Evolutionary conservation across 2,888 invertebrate genomes (phyloP).

Genomic region (Drosophila emarginata): DNA sequence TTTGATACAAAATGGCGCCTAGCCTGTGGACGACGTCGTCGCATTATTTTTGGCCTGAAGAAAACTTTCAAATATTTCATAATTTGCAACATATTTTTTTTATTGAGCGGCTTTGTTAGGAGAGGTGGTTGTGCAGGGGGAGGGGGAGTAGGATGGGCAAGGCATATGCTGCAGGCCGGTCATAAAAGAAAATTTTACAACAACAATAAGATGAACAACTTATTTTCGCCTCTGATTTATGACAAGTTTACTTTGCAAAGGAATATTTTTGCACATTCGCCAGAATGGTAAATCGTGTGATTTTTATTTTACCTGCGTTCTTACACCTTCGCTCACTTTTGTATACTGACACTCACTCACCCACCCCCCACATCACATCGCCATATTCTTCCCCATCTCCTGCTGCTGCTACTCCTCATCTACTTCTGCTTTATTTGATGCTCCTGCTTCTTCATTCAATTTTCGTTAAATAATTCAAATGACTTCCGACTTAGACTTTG

Average conservation of each 20-base stretch:
- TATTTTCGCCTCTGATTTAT: constrained; percentile 6
- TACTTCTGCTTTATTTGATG: neutral
- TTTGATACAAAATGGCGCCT: constrained; percentile 31
- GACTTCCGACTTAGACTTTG: constrained; percentile 72
- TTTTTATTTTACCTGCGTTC: neutral
- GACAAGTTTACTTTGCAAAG: constrained; percentile 4
- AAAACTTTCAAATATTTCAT: constrained; percentile 74
- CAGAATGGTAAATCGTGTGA: neutral
- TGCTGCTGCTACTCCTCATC: constrained; percentile 4
- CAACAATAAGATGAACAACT: constrained; percentile 1
- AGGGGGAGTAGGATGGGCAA: constrained; percentile 15
- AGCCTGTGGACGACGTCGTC: constrained; percentile 8
- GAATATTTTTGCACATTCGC: neutral
- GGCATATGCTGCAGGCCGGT: constrained; percentile 57
- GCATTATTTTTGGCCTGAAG: constrained; percentile 31
- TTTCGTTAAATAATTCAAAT: constrained; percentile 70
- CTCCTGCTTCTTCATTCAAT: constrained; percentile 11
- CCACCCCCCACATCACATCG: too few relatives aligned
- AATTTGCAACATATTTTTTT: constrained; percentile 75
- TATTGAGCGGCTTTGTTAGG: constrained; percentile 18
- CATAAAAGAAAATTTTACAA: neutral
- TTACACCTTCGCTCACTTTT: neutral
- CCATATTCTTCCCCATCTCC: too few relatives aligned
- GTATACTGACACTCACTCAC: neutral
- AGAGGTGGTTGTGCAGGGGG: neutral